Evolutionary conservation across 2,888 invertebrate species (phyloP), one percentile per base, ranked within the genome.

Genomic region (Scaptomyza cyrtandrae): DNA sequence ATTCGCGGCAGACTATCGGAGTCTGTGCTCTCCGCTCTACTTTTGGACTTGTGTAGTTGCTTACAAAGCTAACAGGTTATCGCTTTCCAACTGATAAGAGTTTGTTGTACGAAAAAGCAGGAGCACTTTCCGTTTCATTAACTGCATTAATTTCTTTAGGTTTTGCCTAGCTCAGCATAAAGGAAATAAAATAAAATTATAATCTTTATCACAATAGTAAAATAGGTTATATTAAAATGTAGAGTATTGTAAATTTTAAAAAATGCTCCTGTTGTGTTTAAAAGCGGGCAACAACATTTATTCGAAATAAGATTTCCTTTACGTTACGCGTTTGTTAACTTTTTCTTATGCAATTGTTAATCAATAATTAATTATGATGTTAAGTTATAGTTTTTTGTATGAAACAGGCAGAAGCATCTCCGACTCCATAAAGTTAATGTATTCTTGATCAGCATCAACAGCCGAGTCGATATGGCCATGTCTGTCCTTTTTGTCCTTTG

Each of bases 1-100:
- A 24, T 48, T 33, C 48, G 14, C 58, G 43, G 46, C 57, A 60
- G 62, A 60, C 60, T 77, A 80, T 72, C 69, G 86, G 75, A 78
- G 48, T 71, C 80, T 82, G 71, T 58, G 69, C 45, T 41, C 60
- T 41, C 50, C 68, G 85, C 67, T 77, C 80, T 57, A 86, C 71
- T 72, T 80, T 79, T 46, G 46, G 60, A 70, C 53, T 37, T 59
- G 58, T 59, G 57, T 79, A 59, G 57, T 65, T 71, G 78, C 57
- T 55, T 69, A 43, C 69, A 64, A 64, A 75, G 77, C 63, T 75
- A 61, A 67, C 75, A 81, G 90, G 90, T 90, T 90, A 90, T 90
- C 90, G 66, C 58, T 27, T 43, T 11, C 13, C 55, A 71, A 69
- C 78, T 87, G 90, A 90, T 90, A 90, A 90, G 83, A 75, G 87